Evolutionary conservation across 1,140 invertebrate species (phyloP).

Genomic region (Aphis gossypii): DNA sequence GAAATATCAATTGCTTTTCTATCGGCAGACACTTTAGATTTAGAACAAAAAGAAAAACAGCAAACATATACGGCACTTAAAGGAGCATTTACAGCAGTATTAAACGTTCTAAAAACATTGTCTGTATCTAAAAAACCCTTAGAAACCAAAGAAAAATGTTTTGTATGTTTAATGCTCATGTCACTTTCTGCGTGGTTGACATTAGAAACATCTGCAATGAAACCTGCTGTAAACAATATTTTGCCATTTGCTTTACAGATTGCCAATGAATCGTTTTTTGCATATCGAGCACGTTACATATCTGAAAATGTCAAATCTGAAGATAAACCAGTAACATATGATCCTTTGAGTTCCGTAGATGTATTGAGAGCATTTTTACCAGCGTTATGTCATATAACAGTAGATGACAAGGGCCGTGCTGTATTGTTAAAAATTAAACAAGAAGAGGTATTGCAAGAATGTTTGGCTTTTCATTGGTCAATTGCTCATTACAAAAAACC

Average conservation of each 20-base stretch:
- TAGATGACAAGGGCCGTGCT: slow-evolving; percentile 85
- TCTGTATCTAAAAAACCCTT: slow-evolving; percentile 69
- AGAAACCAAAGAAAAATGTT: slow-evolving; percentile 74
- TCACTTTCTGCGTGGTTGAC: slow-evolving; percentile 87
- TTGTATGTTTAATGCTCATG: slow-evolving; percentile 82
- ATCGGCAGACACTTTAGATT: slow-evolving; percentile 78
- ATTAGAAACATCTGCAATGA: slow-evolving; percentile 89
- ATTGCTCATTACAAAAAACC: slow-evolving; percentile 87
- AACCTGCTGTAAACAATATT: slow-evolving; percentile 79
- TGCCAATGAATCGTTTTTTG: slow-evolving; percentile 83
- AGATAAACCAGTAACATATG: slow-evolving; percentile 67
- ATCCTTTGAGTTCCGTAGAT: slow-evolving; percentile 74
- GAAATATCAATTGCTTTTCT: slow-evolving; percentile 84
- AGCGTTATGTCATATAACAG: slow-evolving; percentile 86
- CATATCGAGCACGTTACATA: slow-evolving; percentile 64
- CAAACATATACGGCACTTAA: slow-evolving; percentile 89
- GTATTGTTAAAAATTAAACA: slow-evolving; percentile 81
- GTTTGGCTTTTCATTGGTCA: slow-evolving; percentile 83
- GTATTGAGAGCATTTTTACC: slow-evolving; percentile 82
- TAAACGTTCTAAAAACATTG: slow-evolving; percentile 76
- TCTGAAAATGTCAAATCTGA: slow-evolving; percentile 69
- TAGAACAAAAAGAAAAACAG: slow-evolving; percentile 89
- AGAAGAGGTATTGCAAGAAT: slow-evolving; percentile 81
- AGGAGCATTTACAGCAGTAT: slow-evolving; percentile 84
- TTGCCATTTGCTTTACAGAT: slow-evolving; percentile 80